A percentile compares a stretch with the other conserved stretches of the same genome.
Conservation (phyloP, 2,888 invertebrate genomes). For the Dendrolimus pini region DNA sequence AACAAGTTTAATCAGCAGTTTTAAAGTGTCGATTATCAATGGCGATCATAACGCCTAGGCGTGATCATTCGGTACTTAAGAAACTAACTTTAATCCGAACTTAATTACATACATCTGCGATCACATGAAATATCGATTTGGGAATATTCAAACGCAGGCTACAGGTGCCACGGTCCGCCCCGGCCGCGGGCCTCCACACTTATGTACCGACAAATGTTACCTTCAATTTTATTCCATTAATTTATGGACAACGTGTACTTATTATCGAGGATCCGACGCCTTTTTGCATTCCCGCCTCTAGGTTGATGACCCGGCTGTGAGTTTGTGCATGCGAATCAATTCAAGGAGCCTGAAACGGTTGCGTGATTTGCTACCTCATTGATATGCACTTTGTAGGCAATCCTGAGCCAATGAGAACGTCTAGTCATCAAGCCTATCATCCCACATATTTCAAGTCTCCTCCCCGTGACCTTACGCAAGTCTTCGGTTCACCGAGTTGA, state of each 20-base stretch:
- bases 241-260: constrained; percentile 39
- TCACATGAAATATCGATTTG: constrained; percentile 66
- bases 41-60: constrained; percentile 48
- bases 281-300: constrained; percentile 19
- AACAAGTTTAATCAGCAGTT: constrained; percentile 11
- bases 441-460: background rate
- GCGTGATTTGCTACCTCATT: background rate
- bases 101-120: constrained; percentile 58
- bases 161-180: constrained; percentile 66
- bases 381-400: background rate
- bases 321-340: background rate
- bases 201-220: constrained; percentile 24
- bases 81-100: constrained; percentile 49
- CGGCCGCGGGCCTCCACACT: constrained; percentile 52
- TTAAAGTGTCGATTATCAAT: constrained; percentile 46
- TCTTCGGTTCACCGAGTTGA: too few relatives aligned
- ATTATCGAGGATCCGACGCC: constrained; percentile 20
- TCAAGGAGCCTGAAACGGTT: background rate
- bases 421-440: background rate
- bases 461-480: too few relatives aligned
- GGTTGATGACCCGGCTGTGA: background rate
- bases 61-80: constrained; percentile 36
- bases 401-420: background rate
- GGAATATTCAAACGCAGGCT: constrained; percentile 54
- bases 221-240: constrained; percentile 38